Evolutionary conservation across 1,140 invertebrate species (phyloP), one percentile per base, ranked within the genome.

Genomic region (Aleiodes sp.): DNA sequence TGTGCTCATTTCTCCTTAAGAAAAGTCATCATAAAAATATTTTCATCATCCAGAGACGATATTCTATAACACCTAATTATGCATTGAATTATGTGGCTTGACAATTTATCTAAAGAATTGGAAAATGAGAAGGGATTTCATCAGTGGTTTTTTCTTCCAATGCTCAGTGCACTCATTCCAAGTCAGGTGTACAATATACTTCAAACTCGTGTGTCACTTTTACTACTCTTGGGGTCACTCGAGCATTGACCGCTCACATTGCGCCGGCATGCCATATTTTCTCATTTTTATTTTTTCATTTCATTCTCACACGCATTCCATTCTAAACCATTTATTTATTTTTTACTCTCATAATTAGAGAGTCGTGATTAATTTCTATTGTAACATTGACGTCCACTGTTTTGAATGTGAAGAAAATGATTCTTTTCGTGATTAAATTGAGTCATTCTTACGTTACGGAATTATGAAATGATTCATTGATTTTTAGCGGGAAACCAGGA

Each of bases 171-270:
- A 57, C 37, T 57, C 33, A 24, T 37, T 41, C 59, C 39, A n/a
- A n/a, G n/a, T 61, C 60, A 12, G 46, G 46, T 52, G 46, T 12
- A 52, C 46, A 52, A 52, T 52, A 52, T 52, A 24, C 64, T n/a
- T n/a, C 21, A 59, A 67, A 71, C 70, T 63, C 75, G 72, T 75
- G 73, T 81, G 73, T 82, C 80, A 83, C 80, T 81, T 83, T 83
- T 83, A 83, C 80, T 83, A 79, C 80, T 82, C 73, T 78, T 77
- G 75, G 75, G 80, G 80, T 83, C 76, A 81, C 75, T 81, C 80
- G 81, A 82, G 78, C 80, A 80, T 81, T 82, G 80, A 82, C 80
- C 81, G 79, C 78, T 65, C 63, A 35, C 26, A 59, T 70, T 70
- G 37, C 16, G 37, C 41, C n/a, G 28, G 10, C 28, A 31, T 31